Conservation (phyloP, 2,888 invertebrate genomes). For the Agrenia bidenticulata region DNA sequence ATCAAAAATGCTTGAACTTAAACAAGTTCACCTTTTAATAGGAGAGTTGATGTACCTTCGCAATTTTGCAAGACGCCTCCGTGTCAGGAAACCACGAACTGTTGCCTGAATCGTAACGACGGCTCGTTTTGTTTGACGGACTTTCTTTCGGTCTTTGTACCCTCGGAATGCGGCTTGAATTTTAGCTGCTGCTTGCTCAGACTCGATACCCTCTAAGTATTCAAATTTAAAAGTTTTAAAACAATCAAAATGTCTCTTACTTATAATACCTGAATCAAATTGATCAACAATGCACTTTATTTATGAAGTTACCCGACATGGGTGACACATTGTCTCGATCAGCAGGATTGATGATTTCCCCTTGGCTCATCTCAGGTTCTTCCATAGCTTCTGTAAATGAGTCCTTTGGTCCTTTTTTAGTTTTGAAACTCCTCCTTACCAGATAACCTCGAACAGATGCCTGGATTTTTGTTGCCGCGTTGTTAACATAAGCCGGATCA, state of each 20-base stretch:
- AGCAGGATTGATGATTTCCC: constrained; percentile 14
- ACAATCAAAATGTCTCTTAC: constrained; percentile 1
- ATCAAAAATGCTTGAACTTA: no score
- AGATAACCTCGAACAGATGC: constrained; percentile 45
- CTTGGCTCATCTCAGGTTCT: not conserved
- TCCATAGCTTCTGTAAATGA: not conserved
- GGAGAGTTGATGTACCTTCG: constrained; percentile 28
- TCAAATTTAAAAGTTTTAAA: no score
- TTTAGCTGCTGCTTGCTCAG: constrained; percentile 41
- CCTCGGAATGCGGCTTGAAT: constrained; percentile 48
- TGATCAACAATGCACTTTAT: no score
- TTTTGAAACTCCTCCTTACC: constrained; percentile 39
- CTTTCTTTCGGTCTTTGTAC: constrained; percentile 36
- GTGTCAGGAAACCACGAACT: constrained; percentile 45
- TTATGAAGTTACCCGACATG: constrained; percentile 7
- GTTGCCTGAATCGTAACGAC: constrained; percentile 43
- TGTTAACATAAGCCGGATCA: constrained; percentile 42
- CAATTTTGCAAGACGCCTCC: constrained; percentile 44
- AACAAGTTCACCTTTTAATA: constrained; percentile 5
- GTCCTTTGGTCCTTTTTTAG: constrained; percentile 14
- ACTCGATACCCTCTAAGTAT: constrained; percentile 3
- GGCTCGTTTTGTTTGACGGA: constrained; percentile 37
- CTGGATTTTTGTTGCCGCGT: constrained; percentile 46
- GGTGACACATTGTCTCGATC: constrained; percentile 10
- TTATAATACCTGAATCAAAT: not conserved